phyloP scores from a whole-genome alignment of 30 jellyfish, hydroid and myxozoan genomes.

The Aurelia aurita complex sp. Pacific region DNA sequence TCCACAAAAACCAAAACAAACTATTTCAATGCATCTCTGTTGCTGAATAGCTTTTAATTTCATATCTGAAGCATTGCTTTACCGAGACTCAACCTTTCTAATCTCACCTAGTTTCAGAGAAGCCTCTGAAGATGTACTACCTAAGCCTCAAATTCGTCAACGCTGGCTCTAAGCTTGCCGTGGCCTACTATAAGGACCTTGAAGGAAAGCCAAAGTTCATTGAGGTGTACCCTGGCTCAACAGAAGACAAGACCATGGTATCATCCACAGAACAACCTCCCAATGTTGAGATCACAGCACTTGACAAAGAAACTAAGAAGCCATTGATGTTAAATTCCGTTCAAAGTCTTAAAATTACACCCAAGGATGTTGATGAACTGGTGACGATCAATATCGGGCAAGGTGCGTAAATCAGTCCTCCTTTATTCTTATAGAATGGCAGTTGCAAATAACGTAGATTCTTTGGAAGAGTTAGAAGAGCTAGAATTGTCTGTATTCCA shows the following conservation, averaged over 20 bases:
- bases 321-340: conserved; percentile 37
- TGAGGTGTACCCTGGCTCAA: conserved; percentile 26
- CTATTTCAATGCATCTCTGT: background rate
- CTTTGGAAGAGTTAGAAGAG: too few relatives aligned
- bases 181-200: conserved; percentile 31
- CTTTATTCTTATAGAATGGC: too few relatives aligned
- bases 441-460: too few relatives aligned
- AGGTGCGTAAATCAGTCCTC: background rate
- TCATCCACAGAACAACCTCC: conserved; percentile 47
- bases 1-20: too few relatives aligned
- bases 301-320: conserved; percentile 37
- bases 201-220: conserved; percentile 57
- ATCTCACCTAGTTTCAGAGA: conserved; percentile 10
- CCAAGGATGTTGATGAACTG: conserved; percentile 45
- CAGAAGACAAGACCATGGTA: conserved; percentile 27
- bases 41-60: background rate
- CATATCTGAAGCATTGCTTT: background rate
- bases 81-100: background rate
- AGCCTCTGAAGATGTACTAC: conserved; percentile 56
- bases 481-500: too few relatives aligned
- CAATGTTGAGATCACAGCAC: conserved; percentile 40
- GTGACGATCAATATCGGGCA: conserved; percentile 43
- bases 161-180: conserved; percentile 50
- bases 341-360: conserved; percentile 41
- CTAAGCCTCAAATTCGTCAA: conserved; percentile 53